phyloP scores from a whole-genome alignment of 2,797 vertebrate species.

The Sebastes alutus region DNA sequence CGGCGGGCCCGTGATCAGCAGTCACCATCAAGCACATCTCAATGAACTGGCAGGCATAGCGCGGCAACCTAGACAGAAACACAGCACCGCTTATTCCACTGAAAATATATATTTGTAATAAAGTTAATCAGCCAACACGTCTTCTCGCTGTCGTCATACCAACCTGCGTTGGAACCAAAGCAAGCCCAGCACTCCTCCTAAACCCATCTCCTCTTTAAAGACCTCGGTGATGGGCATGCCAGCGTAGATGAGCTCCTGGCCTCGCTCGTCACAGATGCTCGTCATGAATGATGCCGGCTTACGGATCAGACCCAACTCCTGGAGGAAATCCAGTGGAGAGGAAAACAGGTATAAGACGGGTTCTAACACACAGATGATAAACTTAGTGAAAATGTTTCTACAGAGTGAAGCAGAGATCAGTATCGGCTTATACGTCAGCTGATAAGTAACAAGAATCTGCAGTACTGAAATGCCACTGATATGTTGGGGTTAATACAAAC shows the following conservation, averaged over 20 bases:
- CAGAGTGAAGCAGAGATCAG: background rate
- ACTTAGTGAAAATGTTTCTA: background rate
- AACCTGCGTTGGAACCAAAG: slow-evolving; percentile 98
- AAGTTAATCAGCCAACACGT: background rate
- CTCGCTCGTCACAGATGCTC: slow-evolving; percentile 98
- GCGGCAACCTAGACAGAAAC: slow-evolving; percentile 87
- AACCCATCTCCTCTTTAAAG: slow-evolving; percentile 97
- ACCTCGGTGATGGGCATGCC: slow-evolving; percentile 99
- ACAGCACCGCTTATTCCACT: background rate
- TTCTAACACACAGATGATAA: background rate
- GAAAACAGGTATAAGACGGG: background rate
- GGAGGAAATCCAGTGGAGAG: background rate
- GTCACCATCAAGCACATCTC: slow-evolving; percentile 99
- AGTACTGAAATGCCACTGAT: too few relatives aligned
- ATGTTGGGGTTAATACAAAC: background rate
- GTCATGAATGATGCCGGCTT: slow-evolving; percentile 99
- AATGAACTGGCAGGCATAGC: slow-evolving; percentile 96
- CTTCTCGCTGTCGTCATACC: background rate
- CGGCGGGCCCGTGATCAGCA: slow-evolving; percentile 94
- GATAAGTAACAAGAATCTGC: background rate
- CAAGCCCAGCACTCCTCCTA: slow-evolving; percentile 96
- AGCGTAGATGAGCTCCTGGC: slow-evolving; percentile 97
- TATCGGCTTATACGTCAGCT: background rate
- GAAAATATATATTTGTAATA: background rate
- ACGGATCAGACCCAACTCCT: slow-evolving; percentile 97